These are phyloP conservation scores for Eulithis testata DNA, from an alignment of 2,888 invertebrate species.

Conservation along the genomic window DNA sequence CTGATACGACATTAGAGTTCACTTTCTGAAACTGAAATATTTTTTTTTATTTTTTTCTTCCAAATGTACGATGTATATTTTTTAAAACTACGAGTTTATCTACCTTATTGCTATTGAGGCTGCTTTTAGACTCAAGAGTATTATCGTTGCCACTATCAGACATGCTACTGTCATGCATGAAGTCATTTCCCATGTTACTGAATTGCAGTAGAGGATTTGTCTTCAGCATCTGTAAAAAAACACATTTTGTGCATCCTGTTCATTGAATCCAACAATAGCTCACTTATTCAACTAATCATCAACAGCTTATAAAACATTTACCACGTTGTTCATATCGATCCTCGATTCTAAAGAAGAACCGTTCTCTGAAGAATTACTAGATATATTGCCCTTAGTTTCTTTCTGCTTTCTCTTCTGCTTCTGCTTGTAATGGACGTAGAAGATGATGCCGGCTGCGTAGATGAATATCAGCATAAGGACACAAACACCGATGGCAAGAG, in stretches of 20 bases:
- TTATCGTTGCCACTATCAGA: conserved; percentile 78
- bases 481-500: conserved; percentile 92
- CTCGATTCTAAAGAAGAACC: conserved; percentile 69
- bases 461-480: conserved; percentile 91
- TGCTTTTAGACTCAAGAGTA: conserved; percentile 64
- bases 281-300: background rate
- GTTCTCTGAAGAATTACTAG: conserved; percentile 67
- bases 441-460: conserved; percentile 92
- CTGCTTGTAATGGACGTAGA: conserved; percentile 90
- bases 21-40: conserved; percentile 67
- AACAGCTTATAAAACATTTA: conserved; percentile 41
- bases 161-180: conserved; percentile 65
- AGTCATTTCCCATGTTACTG: conserved; percentile 64
- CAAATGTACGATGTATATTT: background rate
- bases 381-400: conserved; percentile 69
- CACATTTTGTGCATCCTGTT: background rate
- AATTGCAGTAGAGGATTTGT: conserved; percentile 74
- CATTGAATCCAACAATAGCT: background rate
- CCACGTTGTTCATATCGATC: conserved; percentile 77
- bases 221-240: conserved; percentile 68
- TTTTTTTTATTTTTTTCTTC: background rate
- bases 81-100: background rate
- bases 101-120: conserved; percentile 36
- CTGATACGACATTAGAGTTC: conserved; percentile 71
- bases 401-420: conserved; percentile 85